Evolutionary conservation across 1,140 invertebrate species (phyloP).

Genomic region (Episyrphus balteatus): DNA sequence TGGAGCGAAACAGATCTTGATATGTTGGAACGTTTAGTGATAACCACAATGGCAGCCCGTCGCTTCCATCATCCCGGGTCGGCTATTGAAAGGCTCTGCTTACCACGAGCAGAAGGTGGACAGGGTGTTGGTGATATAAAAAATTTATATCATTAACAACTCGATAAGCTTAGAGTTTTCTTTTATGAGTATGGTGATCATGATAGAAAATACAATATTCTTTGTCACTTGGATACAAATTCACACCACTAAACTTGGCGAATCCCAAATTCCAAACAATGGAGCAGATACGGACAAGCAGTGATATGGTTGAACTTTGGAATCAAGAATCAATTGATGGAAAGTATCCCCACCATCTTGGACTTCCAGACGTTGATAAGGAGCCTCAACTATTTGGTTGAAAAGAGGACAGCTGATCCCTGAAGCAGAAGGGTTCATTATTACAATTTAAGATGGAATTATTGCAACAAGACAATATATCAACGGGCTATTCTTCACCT

Average conservation of each 20-base stretch:
- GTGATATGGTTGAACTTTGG: background rate
- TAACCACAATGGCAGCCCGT: background rate
- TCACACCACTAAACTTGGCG: background rate
- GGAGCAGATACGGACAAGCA: background rate
- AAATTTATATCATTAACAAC: background rate
- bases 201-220: no score
- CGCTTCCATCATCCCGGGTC: no score
- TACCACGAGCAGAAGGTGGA: no score
- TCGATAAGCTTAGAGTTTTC: no score
- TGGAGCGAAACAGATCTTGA: background rate
- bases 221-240: no score
- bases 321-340: no score
- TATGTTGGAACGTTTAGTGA: background rate
- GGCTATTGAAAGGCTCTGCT: no score
- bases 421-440: no score
- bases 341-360: background rate
- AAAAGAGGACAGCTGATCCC: background rate
- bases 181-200: no score
- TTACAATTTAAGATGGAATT: no score
- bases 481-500: no score
- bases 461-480: no score
- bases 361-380: background rate
- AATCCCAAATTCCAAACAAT: background rate
- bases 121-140: background rate
- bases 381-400: background rate